phyloP scores from a whole-genome alignment of 2,797 vertebrate species.

The Lagorchestes hirsutus region DNA sequence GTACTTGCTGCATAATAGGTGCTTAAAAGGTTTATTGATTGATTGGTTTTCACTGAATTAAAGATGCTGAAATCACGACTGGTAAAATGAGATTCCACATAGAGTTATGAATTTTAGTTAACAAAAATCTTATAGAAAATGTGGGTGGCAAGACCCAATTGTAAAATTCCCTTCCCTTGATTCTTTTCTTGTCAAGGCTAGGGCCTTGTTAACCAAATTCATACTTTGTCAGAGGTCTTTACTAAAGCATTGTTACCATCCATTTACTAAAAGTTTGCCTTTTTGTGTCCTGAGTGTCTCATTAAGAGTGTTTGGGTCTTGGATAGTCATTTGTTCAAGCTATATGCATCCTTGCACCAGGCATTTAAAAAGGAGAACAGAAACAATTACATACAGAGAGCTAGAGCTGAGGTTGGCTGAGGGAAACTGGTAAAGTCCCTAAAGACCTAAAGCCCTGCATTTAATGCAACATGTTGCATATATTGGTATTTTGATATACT shows the following conservation, averaged over 20 bases:
- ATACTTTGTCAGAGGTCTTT: neutral
- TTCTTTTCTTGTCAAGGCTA: too few species aligned
- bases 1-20: too few species aligned
- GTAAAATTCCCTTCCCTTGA: too few species aligned
- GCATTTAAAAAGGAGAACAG: neutral
- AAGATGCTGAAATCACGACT: too few species aligned
- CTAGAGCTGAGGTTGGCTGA: neutral
- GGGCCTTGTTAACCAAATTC: neutral
- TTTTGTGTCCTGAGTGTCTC: neutral
- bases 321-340: neutral
- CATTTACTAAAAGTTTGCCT: neutral
- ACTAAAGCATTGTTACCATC: neutral
- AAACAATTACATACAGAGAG: neutral
- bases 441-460: neutral
- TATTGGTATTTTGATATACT: neutral
- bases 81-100: too few species aligned
- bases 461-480: neutral
- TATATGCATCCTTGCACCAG: neutral
- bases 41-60: too few species aligned
- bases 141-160: too few species aligned
- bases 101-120: too few species aligned
- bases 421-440: neutral
- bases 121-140: too few species aligned
- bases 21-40: too few species aligned
- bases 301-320: neutral